Percentiles rank a stretch among this genome's conserved stretches.
Conservation (phyloP, 2,888 invertebrate species). For the Octodonta nipae region DNA sequence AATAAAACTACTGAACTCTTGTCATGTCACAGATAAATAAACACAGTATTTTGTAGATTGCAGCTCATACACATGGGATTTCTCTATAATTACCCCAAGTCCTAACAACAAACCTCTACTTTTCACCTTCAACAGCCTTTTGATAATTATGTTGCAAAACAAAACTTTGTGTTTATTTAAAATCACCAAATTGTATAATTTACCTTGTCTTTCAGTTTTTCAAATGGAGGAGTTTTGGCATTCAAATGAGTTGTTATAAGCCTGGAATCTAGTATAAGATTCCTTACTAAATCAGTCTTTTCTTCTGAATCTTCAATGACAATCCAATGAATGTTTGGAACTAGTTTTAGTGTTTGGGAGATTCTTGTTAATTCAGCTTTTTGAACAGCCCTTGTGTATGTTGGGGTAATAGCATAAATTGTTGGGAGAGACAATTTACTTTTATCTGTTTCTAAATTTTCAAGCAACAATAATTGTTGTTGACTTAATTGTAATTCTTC, state of each 20-base stretch:
- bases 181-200: too few relatives aligned
- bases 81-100: too few relatives aligned
- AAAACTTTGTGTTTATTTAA: too few relatives aligned
- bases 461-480: conserved; percentile 26
- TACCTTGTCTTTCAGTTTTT: conserved; percentile 49
- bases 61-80: too few relatives aligned
- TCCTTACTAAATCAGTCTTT: conserved; percentile 59
- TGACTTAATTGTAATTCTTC: conserved; percentile 28
- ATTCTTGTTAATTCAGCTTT: conserved; percentile 88
- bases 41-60: too few relatives aligned
- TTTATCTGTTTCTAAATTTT: conserved; percentile 22
- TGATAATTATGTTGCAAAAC: too few relatives aligned
- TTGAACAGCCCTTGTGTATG: conserved; percentile 75
- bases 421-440: conserved; percentile 38
- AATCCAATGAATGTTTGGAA: conserved; percentile 88
- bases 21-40: too few relatives aligned
- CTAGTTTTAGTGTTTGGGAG: conserved; percentile 71
- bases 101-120: too few relatives aligned
- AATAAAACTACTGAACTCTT: too few relatives aligned
- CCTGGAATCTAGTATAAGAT: conserved; percentile 50
- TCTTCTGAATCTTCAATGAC: conserved; percentile 72
- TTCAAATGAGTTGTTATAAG: conserved; percentile 48
- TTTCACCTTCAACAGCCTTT: too few relatives aligned
- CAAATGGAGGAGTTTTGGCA: conserved; percentile 54
- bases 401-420: conserved; percentile 87